Conservation (phyloP, 2,113 vertebrate genomes). For the Lagopus muta region DNA sequence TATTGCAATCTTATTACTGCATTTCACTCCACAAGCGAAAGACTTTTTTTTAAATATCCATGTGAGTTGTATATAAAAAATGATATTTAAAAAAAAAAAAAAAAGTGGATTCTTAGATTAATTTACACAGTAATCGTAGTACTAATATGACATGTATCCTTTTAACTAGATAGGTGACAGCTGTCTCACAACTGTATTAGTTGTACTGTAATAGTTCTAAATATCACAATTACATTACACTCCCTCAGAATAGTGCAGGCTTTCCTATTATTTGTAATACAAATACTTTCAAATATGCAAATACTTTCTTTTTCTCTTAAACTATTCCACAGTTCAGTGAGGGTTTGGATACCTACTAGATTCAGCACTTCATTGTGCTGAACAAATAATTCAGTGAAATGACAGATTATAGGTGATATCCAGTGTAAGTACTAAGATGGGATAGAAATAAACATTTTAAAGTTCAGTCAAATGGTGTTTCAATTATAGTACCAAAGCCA, state of each 20-base stretch:
- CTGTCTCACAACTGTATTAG: background rate
- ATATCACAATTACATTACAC: background rate
- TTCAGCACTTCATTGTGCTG: background rate
- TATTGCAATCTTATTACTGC: background rate
- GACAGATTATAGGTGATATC: background rate
- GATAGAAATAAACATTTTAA: background rate
- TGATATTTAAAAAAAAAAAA: background rate
- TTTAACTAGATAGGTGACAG: background rate
- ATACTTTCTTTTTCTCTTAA: background rate
- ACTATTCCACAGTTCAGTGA: background rate
- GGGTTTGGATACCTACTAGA: background rate
- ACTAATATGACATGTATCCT: background rate
- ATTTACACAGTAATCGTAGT: background rate
- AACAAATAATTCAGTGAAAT: background rate
- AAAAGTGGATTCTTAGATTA: background rate
- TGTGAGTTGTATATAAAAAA: background rate
- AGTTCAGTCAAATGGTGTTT: background rate
- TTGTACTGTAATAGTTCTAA: background rate
- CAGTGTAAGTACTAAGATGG: background rate
- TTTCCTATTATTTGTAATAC: background rate
- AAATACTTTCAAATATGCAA: too few relatives aligned
- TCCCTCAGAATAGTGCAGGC: background rate
- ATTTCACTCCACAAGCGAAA: background rate
- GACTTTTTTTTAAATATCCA: background rate
- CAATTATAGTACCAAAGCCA: background rate